Conservation (phyloP, 1,140 invertebrate species). For the Drosophila insularis region DNA sequence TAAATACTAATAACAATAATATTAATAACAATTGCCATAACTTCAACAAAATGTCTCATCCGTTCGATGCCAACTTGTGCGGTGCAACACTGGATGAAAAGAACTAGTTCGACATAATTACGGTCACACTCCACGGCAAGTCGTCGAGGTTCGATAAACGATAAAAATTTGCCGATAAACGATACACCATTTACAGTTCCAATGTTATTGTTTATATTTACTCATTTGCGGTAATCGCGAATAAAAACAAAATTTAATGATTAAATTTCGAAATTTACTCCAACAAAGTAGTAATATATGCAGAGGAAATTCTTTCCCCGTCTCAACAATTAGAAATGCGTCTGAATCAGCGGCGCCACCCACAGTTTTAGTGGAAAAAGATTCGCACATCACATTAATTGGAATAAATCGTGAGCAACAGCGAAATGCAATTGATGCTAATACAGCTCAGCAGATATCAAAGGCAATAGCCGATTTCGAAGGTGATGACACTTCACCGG, state of each 20-base stretch:
- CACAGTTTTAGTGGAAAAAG: conserved; percentile 80
- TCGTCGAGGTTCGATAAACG: background rate
- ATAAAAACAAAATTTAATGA: background rate
- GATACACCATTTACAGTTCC: background rate
- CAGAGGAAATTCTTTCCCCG: background rate
- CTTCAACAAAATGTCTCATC: too few relatives aligned
- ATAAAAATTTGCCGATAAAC: background rate
- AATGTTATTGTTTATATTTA: background rate
- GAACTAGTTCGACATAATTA: background rate
- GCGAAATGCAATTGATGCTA: conserved; percentile 90
- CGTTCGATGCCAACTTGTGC: too few relatives aligned
- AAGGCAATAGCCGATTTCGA: conserved; percentile 91
- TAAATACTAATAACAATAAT: too few relatives aligned
- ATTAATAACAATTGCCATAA: too few relatives aligned
- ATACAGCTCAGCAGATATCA: conserved; percentile 87
- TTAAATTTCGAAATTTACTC: background rate
- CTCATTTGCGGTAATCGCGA: background rate
- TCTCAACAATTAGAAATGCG: too few relatives aligned
- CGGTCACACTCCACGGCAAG: background rate
- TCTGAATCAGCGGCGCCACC: background rate
- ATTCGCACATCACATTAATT: conserved; percentile 87
- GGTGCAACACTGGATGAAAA: conserved; percentile 26
- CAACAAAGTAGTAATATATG: background rate
- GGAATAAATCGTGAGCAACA: conserved; percentile 93
- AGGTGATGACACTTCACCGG: conserved; percentile 86